Evolutionary conservation across 2,113 vertebrate genomes (phyloP), one percentile per base, ranked within the genome.

Genomic region (Syngnathus scovelli): DNA sequence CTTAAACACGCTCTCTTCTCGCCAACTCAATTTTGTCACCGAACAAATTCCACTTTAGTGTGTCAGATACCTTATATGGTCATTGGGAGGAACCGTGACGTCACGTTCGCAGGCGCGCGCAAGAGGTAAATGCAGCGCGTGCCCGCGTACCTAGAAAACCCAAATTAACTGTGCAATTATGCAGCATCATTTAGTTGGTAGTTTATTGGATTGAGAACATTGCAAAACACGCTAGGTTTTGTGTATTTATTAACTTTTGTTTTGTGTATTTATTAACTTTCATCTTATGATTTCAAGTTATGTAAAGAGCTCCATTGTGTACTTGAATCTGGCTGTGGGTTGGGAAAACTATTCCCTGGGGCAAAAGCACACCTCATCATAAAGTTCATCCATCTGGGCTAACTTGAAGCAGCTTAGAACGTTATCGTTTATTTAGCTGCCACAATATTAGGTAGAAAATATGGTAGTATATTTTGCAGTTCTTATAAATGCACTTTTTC

Each of bases 11-110:
- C n/a, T 62, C 12, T 44, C 39, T 11, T 7, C 23, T 44, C n/a
- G 12, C 15, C 10, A 44, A 62, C 44, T 62, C 39, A 38, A 54
- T 23, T 51, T 66, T 15, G 18, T n/a, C 19, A 16, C 49, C 23
- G 10, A 64, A 64, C 52, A 37, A 46, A 73, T 64, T 48, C 69
- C 65, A 33, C 41, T 39, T 36, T 69, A 55, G 18, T 64, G 60
- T 59, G 73, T 69, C 72, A 37, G 6, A 54, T 27, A 75, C 86
- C 86, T 83, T 84, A 84, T 88, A 76, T 85, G 81, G 82, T 66
- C 71, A 81, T 80, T 18, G 51, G 38, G 46, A 72, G 64, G 18
- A 21, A 54, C 66, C 15, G 36, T 85, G 72, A 83, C 76, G 37
- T 80, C 70, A 75, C 18, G 9, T 2, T 2, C 1, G 18, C 3